Evolutionary conservation across 2,888 invertebrate genomes (phyloP).

Genomic region (Beris chalybata): DNA sequence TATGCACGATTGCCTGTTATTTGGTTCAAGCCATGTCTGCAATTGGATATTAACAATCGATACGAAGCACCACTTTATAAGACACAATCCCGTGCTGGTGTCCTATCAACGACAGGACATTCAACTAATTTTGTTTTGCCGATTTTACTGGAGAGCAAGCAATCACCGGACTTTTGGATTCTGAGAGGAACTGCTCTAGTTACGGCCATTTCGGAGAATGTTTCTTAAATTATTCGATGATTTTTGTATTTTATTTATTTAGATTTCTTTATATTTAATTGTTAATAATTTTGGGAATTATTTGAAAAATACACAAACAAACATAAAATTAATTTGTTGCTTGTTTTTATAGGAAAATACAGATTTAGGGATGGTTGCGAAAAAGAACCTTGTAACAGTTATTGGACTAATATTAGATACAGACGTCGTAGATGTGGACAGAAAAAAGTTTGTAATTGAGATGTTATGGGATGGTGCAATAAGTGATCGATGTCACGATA

Average conservation of each 20-base stretch:
- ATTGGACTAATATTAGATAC: no score
- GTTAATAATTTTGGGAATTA: no score
- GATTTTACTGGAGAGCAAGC: conserved; percentile 68
- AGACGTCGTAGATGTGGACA: no score
- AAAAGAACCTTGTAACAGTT: no score
- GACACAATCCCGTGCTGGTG: conserved; percentile 83
- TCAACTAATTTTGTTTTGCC: conserved; percentile 90
- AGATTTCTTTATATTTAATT: neutral
- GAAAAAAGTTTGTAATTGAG: no score
- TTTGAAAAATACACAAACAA: no score
- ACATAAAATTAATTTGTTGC: no score
- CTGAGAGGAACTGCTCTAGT: conserved; percentile 85
- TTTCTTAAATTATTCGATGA: conserved; percentile 24
- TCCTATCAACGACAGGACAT: conserved; percentile 87
- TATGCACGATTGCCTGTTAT: conserved; percentile 50
- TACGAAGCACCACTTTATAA: conserved; percentile 78
- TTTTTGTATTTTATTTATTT: neutral
- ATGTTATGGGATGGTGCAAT: no score
- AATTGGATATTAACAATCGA: conserved; percentile 42
- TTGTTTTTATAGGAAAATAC: no score
- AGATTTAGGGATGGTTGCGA: no score
- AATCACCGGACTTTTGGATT: conserved; percentile 79
- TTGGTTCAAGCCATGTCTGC: conserved; percentile 51
- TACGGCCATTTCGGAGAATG: conserved; percentile 73
- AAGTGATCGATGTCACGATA: no score